A percentile compares a stretch with the other conserved stretches of the same genome.
Evolutionary conservation across 2,113 vertebrate genomes (phyloP).

Genomic region (Paradisaea rubra): DNA sequence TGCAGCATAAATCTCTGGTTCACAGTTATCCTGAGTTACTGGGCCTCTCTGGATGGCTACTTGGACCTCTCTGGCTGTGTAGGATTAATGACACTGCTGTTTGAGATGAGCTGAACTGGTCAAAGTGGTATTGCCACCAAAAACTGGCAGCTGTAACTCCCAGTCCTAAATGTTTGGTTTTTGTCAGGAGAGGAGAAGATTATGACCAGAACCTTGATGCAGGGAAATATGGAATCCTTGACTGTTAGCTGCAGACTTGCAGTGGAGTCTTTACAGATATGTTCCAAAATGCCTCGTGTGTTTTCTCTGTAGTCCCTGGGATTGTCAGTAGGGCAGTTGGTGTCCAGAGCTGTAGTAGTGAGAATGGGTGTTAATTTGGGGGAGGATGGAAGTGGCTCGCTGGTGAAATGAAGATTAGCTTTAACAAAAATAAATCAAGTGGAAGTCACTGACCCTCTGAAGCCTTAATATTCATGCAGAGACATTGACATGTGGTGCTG

Average conservation of each 20-base stretch:
- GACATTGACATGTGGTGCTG: background rate
- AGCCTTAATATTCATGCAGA: conserved; percentile 3
- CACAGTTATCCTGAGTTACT: background rate
- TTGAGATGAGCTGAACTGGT: background rate
- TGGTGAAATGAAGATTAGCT: background rate
- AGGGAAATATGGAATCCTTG: background rate
- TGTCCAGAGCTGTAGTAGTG: background rate
- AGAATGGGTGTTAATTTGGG: background rate
- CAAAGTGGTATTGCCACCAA: background rate
- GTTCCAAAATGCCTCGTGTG: rapidly evolving
- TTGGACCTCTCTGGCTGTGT: background rate
- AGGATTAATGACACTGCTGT: background rate
- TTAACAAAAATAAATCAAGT: background rate
- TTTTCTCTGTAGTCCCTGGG: background rate
- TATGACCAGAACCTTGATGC: background rate
- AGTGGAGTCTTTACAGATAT: background rate
- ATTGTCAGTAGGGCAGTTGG: background rate
- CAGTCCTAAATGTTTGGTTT: background rate
- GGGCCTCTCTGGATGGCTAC: background rate
- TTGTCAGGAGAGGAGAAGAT: background rate
- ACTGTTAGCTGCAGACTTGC: background rate
- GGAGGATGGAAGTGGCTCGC: background rate
- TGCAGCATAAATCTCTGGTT: background rate
- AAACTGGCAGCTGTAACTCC: background rate
- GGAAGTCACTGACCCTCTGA: background rate